Conservation (phyloP, 2,113 vertebrate species). For the Anser brachyrhynchus region DNA sequence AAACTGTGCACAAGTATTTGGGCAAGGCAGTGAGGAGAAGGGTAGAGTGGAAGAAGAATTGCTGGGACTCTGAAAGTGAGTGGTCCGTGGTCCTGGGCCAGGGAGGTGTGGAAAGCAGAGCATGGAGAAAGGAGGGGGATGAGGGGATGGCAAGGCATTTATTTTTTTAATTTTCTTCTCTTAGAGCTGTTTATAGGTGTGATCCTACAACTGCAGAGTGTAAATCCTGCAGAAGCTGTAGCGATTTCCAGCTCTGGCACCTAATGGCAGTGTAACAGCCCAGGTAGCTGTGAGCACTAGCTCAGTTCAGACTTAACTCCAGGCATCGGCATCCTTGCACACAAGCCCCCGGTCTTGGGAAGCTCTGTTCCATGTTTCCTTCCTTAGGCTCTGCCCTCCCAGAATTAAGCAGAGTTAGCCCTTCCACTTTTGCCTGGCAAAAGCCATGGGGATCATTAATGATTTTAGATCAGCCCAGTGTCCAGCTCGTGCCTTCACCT, state of each 20-base stretch:
- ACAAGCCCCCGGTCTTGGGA: neutral
- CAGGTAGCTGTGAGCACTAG: neutral
- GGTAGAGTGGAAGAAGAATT: neutral
- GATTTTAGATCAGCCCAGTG: neutral
- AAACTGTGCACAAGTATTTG: neutral
- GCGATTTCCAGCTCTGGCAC: neutral
- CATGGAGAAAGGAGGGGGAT: neutral
- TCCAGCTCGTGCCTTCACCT: neutral
- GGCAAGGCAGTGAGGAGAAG: neutral
- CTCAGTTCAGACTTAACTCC: neutral
- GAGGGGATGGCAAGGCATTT: neutral
- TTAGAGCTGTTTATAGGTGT: constrained; percentile 20
- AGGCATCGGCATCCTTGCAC: neutral
- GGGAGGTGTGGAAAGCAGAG: neutral
- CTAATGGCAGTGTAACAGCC: neutral
- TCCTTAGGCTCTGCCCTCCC: neutral
- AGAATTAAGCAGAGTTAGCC: too few relatives aligned
- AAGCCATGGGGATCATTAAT: neutral
- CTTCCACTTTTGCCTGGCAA: too few relatives aligned
- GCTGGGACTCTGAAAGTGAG: neutral
- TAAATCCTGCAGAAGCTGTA: neutral
- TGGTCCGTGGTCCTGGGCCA: neutral
- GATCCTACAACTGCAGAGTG: neutral
- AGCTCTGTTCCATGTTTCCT: neutral
- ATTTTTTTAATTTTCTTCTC: neutral